These are phyloP conservation scores for Timema podura DNA, from an alignment of 2,888 invertebrate species.

Conservation along the genomic window DNA sequence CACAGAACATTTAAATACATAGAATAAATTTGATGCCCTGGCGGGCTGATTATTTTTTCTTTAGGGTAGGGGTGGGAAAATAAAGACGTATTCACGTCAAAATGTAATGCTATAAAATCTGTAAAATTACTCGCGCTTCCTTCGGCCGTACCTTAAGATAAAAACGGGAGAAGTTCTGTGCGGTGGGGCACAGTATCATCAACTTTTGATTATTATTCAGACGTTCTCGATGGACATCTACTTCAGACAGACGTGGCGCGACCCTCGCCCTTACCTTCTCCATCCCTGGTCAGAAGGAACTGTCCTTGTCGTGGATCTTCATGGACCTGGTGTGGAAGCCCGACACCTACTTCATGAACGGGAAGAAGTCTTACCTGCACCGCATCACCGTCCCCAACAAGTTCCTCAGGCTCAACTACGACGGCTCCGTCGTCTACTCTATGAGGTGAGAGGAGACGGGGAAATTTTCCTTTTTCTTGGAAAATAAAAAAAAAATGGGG, in stretches of 20 bases:
- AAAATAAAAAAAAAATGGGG: too few relatives aligned
- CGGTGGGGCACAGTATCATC: too few relatives aligned
- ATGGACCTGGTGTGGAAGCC: constrained; percentile 56
- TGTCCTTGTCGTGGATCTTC: constrained; percentile 52
- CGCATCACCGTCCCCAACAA: constrained; percentile 53
- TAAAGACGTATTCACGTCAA: too few relatives aligned
- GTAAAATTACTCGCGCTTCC: too few relatives aligned
- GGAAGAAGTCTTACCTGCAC: constrained; percentile 52
- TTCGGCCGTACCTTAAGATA: too few relatives aligned
- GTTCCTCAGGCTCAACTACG: constrained; percentile 41
- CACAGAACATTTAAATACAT: too few relatives aligned
- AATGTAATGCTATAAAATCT: too few relatives aligned
- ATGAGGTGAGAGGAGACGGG: constrained; percentile 35
- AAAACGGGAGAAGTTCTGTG: too few relatives aligned
- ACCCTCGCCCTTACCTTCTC: constrained; percentile 45
- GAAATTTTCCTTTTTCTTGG: too few relatives aligned
- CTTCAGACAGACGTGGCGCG: constrained; percentile 51
- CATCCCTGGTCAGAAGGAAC: constrained; percentile 38
- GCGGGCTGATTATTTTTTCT: too few relatives aligned
- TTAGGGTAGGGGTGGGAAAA: too few relatives aligned
- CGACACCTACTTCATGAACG: constrained; percentile 54
- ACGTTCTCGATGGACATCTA: constrained; percentile 46
- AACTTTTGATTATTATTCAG: constrained; percentile 32
- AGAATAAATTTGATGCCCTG: too few relatives aligned
- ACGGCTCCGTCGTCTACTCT: constrained; percentile 38